Conservation (phyloP, 1,140 invertebrate species). For the Phymorhynchus buccinoides region DNA sequence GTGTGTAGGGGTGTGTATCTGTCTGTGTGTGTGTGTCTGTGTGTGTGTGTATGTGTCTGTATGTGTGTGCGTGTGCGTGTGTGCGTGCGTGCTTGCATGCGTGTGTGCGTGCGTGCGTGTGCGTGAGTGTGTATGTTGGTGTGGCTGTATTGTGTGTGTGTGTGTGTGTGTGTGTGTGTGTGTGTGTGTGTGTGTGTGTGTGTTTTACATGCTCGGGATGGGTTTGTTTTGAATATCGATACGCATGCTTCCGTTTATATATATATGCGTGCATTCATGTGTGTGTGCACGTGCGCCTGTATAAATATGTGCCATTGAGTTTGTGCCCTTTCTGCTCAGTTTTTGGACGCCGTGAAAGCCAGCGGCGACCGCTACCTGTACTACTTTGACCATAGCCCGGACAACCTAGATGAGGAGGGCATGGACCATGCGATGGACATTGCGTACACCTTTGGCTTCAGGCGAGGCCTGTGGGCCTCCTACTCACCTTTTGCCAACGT, state of each 20-base stretch:
- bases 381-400: conserved; percentile 20
- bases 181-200: no score
- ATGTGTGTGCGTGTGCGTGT: conserved; percentile 9
- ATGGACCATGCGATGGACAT: conserved; percentile 5
- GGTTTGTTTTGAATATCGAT: not conserved
- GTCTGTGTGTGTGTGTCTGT: not conserved
- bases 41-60: not conserved
- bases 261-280: not conserved
- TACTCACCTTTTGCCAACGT: not conserved
- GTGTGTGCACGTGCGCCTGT: not conserved
- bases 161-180: no score
- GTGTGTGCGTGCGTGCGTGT: not conserved
- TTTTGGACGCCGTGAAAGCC: not conserved
- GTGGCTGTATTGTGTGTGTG: no score
- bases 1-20: not conserved
- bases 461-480: not conserved
- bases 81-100: not conserved
- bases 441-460: not conserved
- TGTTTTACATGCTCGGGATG: no score
- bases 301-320: not conserved
- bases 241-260: not conserved
- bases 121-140: not conserved
- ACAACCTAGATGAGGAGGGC: not conserved
- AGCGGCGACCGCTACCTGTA: not conserved
- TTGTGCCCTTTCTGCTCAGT: not conserved